Base-by-base conservation (phyloP, 1,140 invertebrate species). In the Meteorus sp. region DNA sequence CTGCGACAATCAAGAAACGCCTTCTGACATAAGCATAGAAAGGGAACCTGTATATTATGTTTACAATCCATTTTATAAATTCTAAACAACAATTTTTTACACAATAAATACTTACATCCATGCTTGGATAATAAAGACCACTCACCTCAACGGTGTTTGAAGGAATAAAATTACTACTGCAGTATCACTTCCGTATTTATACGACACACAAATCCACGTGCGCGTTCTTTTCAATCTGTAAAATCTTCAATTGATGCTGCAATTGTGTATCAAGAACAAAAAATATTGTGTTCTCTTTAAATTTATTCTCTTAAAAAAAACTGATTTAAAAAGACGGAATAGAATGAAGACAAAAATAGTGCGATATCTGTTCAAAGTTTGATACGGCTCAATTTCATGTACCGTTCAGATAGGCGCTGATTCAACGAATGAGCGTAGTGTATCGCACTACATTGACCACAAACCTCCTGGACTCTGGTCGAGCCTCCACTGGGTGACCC, bases 401-500 rank as follows among this genome's bases (percentile, higher is more conserved):
- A 43, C 47, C 13, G 29, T 31, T 37, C 56, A 50, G 47, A 29
- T 22, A 35, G 23, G 25, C 31, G 43, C n/a, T 20, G 31, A 51
- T 51, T 58, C 25, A 58, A 22, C 23, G 56, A 58, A 58, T 51
- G 56, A 45, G 43, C 23, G 33, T 44, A 13, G 23, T 35, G 47
- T 29, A 25, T n/a, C 8, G 15, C 33, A 41, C 31, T 48, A 23
- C 45, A 58, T 41, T 58, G 47, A 25, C 56, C 23, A 29, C 55
- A 37, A 58, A 47, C 25, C 20, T 35, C 33, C 27, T 22, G 13
- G 13, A 37, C n/a, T n/a, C 13, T 35, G 50, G 50, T 50, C 56
- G 56, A 51, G 56, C 56, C 56, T 58, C 56, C 47, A 51, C 45
- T n/a, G n/a, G n/a, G 31, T 19, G 22, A 37, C 39, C 47, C 53